These are phyloP conservation scores for Plagiodera versicolora DNA, from an alignment of 2,888 invertebrate genomes.

Conservation along the genomic window DNA sequence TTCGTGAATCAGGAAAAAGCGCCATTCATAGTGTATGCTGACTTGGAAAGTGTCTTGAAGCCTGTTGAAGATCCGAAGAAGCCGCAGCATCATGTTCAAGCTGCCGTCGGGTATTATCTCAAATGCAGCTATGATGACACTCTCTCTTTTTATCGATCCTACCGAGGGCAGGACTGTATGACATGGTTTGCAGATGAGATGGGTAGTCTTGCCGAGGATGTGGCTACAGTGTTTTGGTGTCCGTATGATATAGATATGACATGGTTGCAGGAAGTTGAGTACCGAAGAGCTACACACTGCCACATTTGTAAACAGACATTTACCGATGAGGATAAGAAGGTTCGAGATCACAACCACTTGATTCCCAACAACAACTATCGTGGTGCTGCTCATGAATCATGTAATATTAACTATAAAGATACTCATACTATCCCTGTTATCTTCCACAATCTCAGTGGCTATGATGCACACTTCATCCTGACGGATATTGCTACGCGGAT, in stretches of 20 bases:
- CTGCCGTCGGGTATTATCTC: conserved; percentile 32
- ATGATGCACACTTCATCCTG: conserved; percentile 39
- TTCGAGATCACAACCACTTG: conserved; percentile 3
- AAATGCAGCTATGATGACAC: conserved; percentile 31
- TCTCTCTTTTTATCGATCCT: conserved; percentile 2
- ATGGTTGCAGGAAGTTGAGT: not conserved
- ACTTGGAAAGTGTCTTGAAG: conserved; percentile 25
- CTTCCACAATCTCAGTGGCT: conserved; percentile 39
- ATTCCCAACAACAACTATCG: conserved; percentile 1
- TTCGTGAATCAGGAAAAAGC: conserved; percentile 11
- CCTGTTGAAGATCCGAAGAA: conserved; percentile 2
- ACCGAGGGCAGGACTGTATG: conserved; percentile 6
- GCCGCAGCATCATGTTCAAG: conserved; percentile 28
- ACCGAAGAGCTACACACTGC: conserved; percentile 1
- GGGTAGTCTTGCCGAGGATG: conserved; percentile 14
- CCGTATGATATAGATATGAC: conserved; percentile 1
- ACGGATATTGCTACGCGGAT: conserved; percentile 29
- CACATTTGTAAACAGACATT: conserved; percentile 18
- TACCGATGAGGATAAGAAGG: not conserved
- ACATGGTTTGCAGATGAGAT: conserved; percentile 8
- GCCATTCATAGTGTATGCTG: conserved; percentile 31
- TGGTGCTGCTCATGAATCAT: conserved; percentile 31
- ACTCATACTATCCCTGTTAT: conserved; percentile 31
- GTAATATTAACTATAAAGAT: conserved; percentile 35
- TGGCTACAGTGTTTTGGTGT: conserved; percentile 21